Conservation (phyloP, 2,113 vertebrate species). For the Erythrocercus mccallii region DNA sequence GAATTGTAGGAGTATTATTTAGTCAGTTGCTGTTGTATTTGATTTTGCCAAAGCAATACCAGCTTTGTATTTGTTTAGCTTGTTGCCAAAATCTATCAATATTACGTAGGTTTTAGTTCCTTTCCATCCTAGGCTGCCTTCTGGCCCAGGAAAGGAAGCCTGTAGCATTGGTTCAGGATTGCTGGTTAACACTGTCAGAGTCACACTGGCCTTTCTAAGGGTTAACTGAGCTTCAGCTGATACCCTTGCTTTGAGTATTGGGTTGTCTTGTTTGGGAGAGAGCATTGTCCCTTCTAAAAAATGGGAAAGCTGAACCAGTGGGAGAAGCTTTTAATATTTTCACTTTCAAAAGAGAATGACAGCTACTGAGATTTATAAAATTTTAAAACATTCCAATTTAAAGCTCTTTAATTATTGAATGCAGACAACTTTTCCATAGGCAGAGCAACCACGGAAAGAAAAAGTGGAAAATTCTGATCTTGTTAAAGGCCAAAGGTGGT, state of each 20-base stretch:
- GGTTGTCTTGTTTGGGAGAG: background rate
- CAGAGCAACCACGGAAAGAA: background rate
- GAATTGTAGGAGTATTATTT: background rate
- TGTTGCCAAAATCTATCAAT: background rate
- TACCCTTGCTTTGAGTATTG: background rate
- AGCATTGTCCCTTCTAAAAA: background rate
- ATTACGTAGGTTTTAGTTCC: background rate
- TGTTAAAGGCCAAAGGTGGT: background rate
- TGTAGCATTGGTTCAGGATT: background rate
- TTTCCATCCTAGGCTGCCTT: background rate
- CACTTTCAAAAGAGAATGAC: conserved; percentile 24
- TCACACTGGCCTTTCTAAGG: background rate
- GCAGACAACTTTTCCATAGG: background rate
- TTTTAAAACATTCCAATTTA: conserved; percentile 51
- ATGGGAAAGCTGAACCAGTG: background rate
- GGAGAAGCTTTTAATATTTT: background rate
- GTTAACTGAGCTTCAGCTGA: background rate
- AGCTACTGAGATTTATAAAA: conserved; percentile 30
- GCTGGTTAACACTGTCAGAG: background rate
- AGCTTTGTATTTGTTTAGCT: background rate
- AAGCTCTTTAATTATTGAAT: conserved; percentile 46
- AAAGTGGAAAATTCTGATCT: background rate
- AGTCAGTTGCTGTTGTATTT: background rate
- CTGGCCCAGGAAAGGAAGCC: background rate
- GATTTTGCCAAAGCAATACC: background rate